A percentile compares a stretch with the other conserved stretches of the same genome.
Conservation (phyloP, 2,797 vertebrate species). For the Clarias fuscus region DNA sequence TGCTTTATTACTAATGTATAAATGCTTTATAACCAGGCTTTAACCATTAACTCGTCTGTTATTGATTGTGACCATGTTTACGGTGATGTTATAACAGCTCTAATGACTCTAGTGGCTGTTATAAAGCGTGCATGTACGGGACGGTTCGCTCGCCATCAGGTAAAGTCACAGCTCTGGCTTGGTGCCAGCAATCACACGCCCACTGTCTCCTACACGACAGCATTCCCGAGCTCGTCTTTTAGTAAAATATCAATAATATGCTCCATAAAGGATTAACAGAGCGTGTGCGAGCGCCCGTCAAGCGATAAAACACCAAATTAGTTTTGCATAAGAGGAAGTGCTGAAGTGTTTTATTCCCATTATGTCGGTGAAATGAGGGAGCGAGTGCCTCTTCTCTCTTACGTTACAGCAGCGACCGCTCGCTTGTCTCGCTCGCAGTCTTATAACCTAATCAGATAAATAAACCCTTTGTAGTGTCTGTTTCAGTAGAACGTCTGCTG, state of each 20-base stretch:
- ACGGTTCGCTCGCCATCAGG: not conserved
- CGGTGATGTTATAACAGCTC: not conserved
- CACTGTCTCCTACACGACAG: not conserved
- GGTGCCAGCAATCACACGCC: not conserved
- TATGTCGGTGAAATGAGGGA: not conserved
- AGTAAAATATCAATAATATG: not conserved
- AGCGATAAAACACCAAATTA: not conserved
- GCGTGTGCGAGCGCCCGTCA: not conserved
- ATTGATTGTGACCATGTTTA: not conserved
- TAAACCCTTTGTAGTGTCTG: not conserved
- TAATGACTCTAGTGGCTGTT: not conserved
- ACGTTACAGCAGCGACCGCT: not conserved
- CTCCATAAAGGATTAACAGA: not conserved
- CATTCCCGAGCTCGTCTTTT: not conserved
- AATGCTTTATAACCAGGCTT: not conserved
- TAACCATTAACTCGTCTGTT: not conserved
- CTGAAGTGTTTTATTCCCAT: not conserved
- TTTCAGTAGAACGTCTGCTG: not conserved
- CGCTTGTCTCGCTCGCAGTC: not conserved
- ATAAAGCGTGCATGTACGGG: not conserved
- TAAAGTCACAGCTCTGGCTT: not conserved
- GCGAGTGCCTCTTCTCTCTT: not conserved
- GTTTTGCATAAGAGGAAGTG: not conserved
- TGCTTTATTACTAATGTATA: not conserved
- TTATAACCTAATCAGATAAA: not conserved